Evolutionary conservation across 2,888 invertebrate genomes (phyloP).

Genomic region (Pogonocherus hispidulus): DNA sequence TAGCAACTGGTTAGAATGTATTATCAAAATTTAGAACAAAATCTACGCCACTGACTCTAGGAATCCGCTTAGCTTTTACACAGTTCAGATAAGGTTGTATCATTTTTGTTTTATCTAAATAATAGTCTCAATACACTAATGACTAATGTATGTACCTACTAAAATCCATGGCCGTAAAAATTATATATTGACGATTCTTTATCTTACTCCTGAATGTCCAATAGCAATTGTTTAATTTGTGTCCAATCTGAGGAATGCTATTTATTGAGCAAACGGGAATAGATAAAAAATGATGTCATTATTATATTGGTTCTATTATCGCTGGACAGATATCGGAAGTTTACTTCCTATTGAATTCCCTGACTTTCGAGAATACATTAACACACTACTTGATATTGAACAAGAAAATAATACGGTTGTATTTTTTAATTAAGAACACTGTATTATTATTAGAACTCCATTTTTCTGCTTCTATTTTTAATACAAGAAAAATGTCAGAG

Average conservation of each 20-base stretch:
- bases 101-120: neutral
- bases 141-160: neutral
- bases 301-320: slow-evolving; percentile 33
- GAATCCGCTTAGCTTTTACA: neutral
- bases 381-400: too few relatives aligned
- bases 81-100: neutral
- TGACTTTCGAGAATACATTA: too few relatives aligned
- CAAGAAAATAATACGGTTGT: too few relatives aligned
- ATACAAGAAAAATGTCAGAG: too few relatives aligned
- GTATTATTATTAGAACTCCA: too few relatives aligned
- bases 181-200: neutral
- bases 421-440: too few relatives aligned
- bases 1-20: too few relatives aligned
- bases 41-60: neutral
- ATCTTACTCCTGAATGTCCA: neutral
- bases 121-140: neutral
- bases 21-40: too few relatives aligned
- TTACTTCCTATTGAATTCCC: slow-evolving; percentile 27
- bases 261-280: neutral
- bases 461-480: too few relatives aligned
- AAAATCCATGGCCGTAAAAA: too few relatives aligned
- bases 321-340: slow-evolving; percentile 40
- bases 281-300: slow-evolving; percentile 34
- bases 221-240: neutral
- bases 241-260: neutral